A percentile compares a stretch with the other conserved stretches of the same genome.
Conservation (phyloP, 2,797 vertebrate species). For the Hipposideros larvatus region DNA sequence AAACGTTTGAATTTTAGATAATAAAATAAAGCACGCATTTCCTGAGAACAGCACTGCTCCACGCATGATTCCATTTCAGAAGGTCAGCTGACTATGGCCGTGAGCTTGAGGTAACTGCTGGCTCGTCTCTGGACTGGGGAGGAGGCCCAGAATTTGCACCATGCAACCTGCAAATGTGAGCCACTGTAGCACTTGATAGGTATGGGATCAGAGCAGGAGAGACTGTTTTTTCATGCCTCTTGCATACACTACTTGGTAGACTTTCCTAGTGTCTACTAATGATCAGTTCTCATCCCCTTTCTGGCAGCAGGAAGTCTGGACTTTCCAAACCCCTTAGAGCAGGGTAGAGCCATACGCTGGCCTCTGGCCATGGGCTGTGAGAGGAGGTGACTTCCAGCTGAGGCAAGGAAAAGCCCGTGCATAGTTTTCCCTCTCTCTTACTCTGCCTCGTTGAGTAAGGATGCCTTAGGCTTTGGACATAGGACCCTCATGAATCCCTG, state of each 20-base stretch:
- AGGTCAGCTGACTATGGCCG: background rate
- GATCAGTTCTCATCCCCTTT: background rate
- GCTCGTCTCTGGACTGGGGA: background rate
- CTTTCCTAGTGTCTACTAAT: background rate
- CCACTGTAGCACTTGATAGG: background rate
- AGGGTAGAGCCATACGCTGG: background rate
- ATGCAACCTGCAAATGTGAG: background rate
- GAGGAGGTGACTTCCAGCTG: background rate
- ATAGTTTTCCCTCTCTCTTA: background rate
- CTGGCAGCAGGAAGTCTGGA: background rate
- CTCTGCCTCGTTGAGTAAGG: background rate
- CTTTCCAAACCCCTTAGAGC: background rate
- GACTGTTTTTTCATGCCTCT: background rate
- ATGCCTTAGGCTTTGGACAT: background rate
- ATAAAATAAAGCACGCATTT: constrained; percentile 60
- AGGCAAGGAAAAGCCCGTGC: background rate
- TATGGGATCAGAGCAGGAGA: background rate
- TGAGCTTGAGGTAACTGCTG: background rate
- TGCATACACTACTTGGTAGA: background rate
- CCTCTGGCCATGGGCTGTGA: background rate
- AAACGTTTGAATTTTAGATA: constrained; percentile 10
- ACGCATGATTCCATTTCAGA: background rate
- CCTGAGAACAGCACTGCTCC: background rate
- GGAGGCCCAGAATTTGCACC: background rate
- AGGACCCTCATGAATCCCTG: background rate